These are phyloP conservation scores for Noctilio leporinus DNA, from an alignment of 2,113 vertebrate genomes.

Conservation along the genomic window DNA sequence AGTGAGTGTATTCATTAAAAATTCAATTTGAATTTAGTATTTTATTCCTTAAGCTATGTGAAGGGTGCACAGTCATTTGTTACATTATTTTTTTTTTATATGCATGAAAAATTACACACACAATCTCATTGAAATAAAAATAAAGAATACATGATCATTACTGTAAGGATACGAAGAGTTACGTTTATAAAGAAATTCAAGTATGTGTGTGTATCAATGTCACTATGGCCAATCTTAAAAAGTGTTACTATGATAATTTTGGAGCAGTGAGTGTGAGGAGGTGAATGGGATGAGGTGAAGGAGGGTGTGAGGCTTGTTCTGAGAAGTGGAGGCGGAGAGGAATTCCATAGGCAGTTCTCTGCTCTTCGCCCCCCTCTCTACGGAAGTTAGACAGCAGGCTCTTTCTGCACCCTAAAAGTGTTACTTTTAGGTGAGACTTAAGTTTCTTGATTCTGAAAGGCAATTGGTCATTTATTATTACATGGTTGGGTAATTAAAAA, in stretches of 20 bases:
- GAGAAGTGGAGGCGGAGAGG: background rate
- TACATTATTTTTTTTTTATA: slow-evolving; percentile 1
- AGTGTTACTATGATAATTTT: background rate
- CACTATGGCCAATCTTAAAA: background rate
- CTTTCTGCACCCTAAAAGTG: background rate
- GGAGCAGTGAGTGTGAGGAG: background rate
- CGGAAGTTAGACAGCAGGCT: background rate
- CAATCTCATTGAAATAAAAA: background rate
- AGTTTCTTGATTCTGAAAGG: slow-evolving; percentile 2
- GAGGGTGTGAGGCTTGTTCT: background rate
- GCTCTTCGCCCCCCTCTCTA: background rate
- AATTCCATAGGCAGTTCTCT: background rate
- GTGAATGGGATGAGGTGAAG: background rate
- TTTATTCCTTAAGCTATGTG: background rate
- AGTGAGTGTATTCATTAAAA: background rate
- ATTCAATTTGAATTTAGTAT: background rate
- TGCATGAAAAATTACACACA: background rate
- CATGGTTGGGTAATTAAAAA: background rate
- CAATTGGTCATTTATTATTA: background rate
- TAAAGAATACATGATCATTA: background rate
- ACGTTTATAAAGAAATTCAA: slow-evolving; percentile 12
- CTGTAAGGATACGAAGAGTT: background rate
- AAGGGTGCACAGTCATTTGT: background rate
- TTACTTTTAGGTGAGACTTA: slow-evolving; percentile 15
- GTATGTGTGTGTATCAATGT: background rate